Evolutionary conservation across 2,797 vertebrate genomes (phyloP).

Genomic region (Neosalanx taihuensis): DNA sequence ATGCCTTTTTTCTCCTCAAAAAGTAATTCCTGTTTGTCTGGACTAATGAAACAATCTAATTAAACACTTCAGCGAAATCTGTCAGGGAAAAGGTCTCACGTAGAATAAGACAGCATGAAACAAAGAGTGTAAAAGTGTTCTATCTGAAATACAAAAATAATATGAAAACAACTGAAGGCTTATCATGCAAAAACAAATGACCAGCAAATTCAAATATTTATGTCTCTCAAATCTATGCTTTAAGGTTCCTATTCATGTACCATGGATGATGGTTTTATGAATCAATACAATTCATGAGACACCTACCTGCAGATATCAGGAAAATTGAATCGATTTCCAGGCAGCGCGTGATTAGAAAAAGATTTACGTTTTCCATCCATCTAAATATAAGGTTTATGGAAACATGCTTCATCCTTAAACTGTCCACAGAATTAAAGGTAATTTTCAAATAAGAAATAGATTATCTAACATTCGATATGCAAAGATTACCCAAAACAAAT

Average conservation of each 20-base stretch:
- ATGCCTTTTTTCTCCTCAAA: slow-evolving; percentile 25
- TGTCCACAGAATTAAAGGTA: slow-evolving; percentile 20
- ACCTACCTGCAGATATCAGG: slow-evolving; percentile 61
- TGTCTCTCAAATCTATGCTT: slow-evolving; percentile 39
- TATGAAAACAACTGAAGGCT: slow-evolving; percentile 19
- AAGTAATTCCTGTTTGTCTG: slow-evolving; percentile 36
- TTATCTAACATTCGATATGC: too few species aligned
- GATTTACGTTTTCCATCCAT: slow-evolving; percentile 68
- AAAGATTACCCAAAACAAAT: too few species aligned
- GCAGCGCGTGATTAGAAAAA: slow-evolving; percentile 60
- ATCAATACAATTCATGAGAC: slow-evolving; percentile 71
- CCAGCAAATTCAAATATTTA: slow-evolving; percentile 4
- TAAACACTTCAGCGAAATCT: slow-evolving; percentile 41
- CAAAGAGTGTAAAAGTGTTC: slow-evolving; percentile 21
- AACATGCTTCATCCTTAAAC: slow-evolving; percentile 64
- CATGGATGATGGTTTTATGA: slow-evolving; percentile 39
- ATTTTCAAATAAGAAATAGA: slow-evolving; percentile 1
- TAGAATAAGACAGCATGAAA: slow-evolving; percentile 22
- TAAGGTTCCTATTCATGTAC: slow-evolving; percentile 51
- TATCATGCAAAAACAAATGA: slow-evolving; percentile 6
- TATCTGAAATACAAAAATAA: slow-evolving; percentile 17
- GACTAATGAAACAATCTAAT: slow-evolving; percentile 60
- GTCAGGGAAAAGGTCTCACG: slow-evolving; percentile 32
- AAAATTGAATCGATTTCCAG: slow-evolving; percentile 65
- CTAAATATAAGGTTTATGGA: slow-evolving; percentile 60